A percentile compares a stretch with the other conserved stretches of the same genome.
These are phyloP conservation scores for Arctopsyche grandis DNA, from an alignment of 1,140 invertebrate species.

Conservation along the genomic window DNA sequence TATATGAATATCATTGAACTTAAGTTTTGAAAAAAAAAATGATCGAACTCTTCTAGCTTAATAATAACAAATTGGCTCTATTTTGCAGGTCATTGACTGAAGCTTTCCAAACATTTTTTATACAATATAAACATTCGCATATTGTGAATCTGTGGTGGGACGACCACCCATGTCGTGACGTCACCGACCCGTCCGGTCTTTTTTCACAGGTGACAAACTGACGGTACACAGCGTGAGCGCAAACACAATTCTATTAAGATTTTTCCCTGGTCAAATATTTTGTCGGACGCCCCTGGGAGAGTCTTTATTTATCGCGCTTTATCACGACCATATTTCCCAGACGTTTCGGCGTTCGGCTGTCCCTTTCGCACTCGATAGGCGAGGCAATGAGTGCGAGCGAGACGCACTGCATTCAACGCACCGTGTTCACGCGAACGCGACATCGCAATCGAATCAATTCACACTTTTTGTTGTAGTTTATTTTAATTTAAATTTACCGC, in stretches of 20 bases:
- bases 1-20: no score
- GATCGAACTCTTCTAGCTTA: no score
- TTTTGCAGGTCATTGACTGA: no score
- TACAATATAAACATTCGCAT: not conserved
- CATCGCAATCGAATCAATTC: no score
- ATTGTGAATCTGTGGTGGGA: not conserved
- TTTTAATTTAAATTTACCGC: no score
- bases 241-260: conserved; percentile 53
- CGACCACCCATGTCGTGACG: conserved; percentile 43
- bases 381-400: not conserved
- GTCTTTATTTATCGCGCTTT: conserved; percentile 53
- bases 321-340: conserved; percentile 47
- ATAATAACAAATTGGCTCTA: no score
- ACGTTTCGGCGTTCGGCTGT: conserved; percentile 22
- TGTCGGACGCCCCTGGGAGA: conserved; percentile 47
- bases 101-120: no score
- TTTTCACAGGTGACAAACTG: conserved; percentile 29
- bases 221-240: conserved; percentile 35
- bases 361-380: not conserved
- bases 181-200: conserved; percentile 30
- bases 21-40: no score
- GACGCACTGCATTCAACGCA: not conserved
- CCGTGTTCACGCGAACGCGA: conserved; percentile 8
- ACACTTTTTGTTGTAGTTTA: no score
- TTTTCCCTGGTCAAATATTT: conserved; percentile 51